phyloP scores from a whole-genome alignment of 2,797 vertebrate species.

The Neopelma chrysocephalum region DNA sequence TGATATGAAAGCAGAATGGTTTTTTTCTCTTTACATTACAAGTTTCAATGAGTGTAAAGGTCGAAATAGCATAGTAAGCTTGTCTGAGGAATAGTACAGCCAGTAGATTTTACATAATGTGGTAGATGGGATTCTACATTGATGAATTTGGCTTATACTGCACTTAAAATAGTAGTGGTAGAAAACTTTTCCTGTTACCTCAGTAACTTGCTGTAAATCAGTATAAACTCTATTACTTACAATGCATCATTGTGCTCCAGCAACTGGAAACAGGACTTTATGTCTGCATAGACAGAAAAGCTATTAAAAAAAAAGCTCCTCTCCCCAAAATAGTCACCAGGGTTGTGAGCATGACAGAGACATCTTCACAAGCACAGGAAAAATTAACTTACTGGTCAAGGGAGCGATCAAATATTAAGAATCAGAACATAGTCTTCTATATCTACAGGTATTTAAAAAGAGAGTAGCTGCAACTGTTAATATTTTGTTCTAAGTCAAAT shows the following conservation, averaged over 20 bases:
- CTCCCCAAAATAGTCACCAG: neutral
- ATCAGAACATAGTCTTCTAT: neutral
- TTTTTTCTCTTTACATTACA: neutral
- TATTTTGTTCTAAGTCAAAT: neutral
- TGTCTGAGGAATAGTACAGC: neutral
- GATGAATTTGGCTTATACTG: slow-evolving; percentile 5
- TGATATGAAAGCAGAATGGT: neutral
- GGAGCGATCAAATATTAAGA: neutral
- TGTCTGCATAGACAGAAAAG: neutral
- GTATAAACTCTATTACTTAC: neutral
- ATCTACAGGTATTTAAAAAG: too few relatives aligned
- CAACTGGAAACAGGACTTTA: neutral
- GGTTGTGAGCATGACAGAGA: neutral
- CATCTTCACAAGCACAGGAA: neutral
- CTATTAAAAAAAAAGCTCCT: neutral
- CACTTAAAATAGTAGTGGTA: neutral
- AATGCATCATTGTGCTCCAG: neutral
- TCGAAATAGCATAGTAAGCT: neutral
- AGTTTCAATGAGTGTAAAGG: neutral
- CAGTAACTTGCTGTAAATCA: neutral
- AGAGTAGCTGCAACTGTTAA: too few relatives aligned
- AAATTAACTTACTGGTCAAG: neutral
- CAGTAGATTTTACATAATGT: neutral
- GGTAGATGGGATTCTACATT: neutral
- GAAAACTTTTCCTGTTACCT: neutral